Percentiles rank a stretch among this genome's conserved stretches.
phyloP scores from a whole-genome alignment of 2,888 invertebrate genomes.

The Lasioglossum malachurum region DNA sequence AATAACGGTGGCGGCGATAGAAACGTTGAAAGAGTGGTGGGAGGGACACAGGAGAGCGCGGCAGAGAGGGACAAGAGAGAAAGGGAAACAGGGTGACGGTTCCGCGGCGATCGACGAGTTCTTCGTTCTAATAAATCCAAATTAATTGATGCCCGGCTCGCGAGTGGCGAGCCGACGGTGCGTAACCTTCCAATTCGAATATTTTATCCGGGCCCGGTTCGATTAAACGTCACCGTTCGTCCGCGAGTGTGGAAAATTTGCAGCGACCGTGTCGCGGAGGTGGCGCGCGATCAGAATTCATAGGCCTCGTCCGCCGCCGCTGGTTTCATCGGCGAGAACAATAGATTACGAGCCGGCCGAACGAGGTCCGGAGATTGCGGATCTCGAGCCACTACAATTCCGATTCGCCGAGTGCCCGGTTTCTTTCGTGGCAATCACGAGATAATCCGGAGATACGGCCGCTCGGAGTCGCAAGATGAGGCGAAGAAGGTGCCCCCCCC shows the following conservation, averaged over 20 bases:
- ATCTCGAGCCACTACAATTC: slow-evolving; percentile 45
- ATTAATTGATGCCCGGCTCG: slow-evolving; percentile 66
- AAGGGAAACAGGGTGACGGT: background rate
- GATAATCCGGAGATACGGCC: slow-evolving; percentile 30
- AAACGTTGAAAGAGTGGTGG: background rate
- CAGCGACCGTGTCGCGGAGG: background rate
- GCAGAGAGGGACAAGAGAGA: background rate
- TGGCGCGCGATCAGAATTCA: background rate
- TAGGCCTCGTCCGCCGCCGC: background rate
- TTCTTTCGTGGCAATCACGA: slow-evolving; percentile 53
- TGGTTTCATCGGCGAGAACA: slow-evolving; percentile 31
- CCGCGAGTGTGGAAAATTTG: slow-evolving; percentile 23
- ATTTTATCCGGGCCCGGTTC: slow-evolving; percentile 62
- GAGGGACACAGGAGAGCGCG: background rate
- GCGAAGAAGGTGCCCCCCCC: too few species aligned
- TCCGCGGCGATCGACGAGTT: slow-evolving; percentile 49
- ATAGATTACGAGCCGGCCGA: slow-evolving; percentile 34
- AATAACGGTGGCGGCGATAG: slow-evolving; percentile 26
- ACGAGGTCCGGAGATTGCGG: slow-evolving; percentile 42
- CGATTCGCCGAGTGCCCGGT: background rate
- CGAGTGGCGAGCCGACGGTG: slow-evolving; percentile 56
- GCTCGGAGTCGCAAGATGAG: too few species aligned
- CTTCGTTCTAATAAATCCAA: slow-evolving; percentile 73
- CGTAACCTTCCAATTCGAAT: slow-evolving; percentile 64
- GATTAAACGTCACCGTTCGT: slow-evolving; percentile 60